These are phyloP conservation scores for Minunthozetes semirufus DNA, from an alignment of 2,888 invertebrate species.

Conservation along the genomic window DNA sequence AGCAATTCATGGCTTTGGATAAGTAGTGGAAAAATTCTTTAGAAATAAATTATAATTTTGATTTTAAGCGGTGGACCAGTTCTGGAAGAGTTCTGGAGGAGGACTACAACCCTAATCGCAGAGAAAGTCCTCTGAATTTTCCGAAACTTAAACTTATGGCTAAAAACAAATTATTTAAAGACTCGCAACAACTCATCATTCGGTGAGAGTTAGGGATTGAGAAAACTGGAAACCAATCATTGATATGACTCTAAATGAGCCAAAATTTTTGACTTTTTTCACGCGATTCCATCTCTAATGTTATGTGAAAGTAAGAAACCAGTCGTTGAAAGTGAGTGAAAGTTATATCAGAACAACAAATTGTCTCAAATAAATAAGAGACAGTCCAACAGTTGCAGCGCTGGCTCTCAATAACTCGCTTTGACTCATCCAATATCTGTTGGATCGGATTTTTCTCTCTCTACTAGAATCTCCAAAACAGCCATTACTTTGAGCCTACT, in stretches of 20 bases:
- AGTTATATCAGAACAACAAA: neutral
- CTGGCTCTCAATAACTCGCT: neutral
- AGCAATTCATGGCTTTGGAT: neutral
- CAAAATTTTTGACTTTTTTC: neutral
- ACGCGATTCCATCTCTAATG: neutral
- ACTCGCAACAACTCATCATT: neutral
- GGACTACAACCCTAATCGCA: too few relatives aligned
- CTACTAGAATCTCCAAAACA: neutral
- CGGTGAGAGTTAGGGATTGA: neutral
- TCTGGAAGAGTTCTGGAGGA: too few relatives aligned
- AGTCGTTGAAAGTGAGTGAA: neutral
- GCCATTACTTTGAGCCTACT: neutral
- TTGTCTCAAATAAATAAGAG: neutral
- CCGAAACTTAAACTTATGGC: neutral
- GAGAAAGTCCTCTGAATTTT: too few relatives aligned
- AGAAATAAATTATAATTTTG: neutral
- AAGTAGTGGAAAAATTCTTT: neutral
- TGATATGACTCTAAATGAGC: neutral
- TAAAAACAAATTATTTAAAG: neutral
- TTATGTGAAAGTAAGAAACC: neutral
- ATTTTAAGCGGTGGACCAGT: neutral
- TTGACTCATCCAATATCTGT: slow-evolving; percentile 6
- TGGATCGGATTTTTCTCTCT: neutral
- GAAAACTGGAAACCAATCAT: neutral
- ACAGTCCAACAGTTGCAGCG: neutral